Evolutionary conservation across 2,113 vertebrate species (phyloP).

Genomic region (Arenaria interpres): DNA sequence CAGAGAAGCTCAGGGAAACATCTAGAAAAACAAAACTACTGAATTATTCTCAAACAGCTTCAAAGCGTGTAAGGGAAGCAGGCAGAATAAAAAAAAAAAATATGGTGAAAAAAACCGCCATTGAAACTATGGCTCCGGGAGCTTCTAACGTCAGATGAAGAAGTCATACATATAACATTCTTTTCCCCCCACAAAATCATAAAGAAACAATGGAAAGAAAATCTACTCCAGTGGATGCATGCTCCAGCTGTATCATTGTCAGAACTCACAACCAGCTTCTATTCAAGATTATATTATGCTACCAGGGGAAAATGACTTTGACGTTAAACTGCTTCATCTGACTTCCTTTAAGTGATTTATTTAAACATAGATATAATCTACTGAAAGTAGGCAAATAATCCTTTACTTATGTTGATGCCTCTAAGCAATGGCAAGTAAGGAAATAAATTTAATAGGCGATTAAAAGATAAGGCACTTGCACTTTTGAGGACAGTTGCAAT

Average conservation of each 20-base stretch:
- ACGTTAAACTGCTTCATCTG: not conserved
- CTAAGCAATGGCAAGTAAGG: not conserved
- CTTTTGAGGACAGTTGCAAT: slow-evolving; percentile 17
- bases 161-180: not conserved
- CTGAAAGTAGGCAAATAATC: slow-evolving; percentile 31
- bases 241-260: not conserved
- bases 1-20: not conserved
- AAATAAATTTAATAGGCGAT: not conserved
- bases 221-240: not conserved
- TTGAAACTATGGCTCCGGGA: not conserved
- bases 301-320: not conserved
- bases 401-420: slow-evolving; percentile 7
- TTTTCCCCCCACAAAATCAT: not conserved
- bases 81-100: not conserved
- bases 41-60: not conserved
- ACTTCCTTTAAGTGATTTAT: slow-evolving; percentile 23
- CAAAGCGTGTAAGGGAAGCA: not conserved
- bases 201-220: not conserved
- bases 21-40: not conserved
- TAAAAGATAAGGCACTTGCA: slow-evolving; percentile 2
- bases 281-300: not conserved
- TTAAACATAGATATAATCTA: slow-evolving; percentile 42
- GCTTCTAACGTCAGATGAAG: not conserved
- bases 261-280: not conserved
- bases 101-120: not conserved